Base-by-base conservation (phyloP, 2,888 invertebrate genomes). In the Patella caerulea region DNA sequence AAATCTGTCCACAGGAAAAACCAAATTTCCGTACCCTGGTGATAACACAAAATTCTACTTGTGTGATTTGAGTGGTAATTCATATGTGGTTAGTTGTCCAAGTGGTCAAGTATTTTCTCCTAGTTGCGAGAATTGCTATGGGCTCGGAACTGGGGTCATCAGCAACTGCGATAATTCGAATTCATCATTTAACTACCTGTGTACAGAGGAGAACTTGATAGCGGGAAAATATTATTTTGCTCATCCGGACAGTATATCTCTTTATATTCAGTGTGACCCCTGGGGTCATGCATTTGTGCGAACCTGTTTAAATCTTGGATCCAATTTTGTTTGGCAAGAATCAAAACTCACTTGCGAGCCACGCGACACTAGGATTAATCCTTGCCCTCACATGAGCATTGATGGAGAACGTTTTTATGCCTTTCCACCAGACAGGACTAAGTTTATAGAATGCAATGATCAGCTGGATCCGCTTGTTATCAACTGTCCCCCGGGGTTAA, bases 201-300 rank as follows among this genome's bases (percentile, higher is more conserved):
- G 87, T 71, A 83, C 84, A 1, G 2, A 69, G 0, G 79, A 76
- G 1, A 81, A 85, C 72, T 78, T 85, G 0, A 34, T 14, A 3
- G 74, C 75, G 0, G 65, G 75, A 17, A 71, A 80, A 12, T 78
- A 83, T 54, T 85, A 81, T 65, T 84, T 82, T 69, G 81, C 82
- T 2, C 82, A 83, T 55, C 71, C 55, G 11, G 78, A 76, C 1
- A 79, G 85, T 78, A 73, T 74, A 2, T 83, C 84, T 72, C 78
- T 84, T 55, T 86, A 85, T 75, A 85, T 86, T 74, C 86, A 87
- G 73, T 86, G 87, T 73, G 85, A 86, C 70, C 71, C 83, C 15
- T 74, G 72, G 24, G 86, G 87, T 1, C 54, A 77, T 15, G 74
- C 78, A 75, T 85, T 79, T 70, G 70, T 84, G 14, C 77, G 75